phyloP scores from a whole-genome alignment of 2,113 vertebrate species.

The Brachionichthys hirsutus region DNA sequence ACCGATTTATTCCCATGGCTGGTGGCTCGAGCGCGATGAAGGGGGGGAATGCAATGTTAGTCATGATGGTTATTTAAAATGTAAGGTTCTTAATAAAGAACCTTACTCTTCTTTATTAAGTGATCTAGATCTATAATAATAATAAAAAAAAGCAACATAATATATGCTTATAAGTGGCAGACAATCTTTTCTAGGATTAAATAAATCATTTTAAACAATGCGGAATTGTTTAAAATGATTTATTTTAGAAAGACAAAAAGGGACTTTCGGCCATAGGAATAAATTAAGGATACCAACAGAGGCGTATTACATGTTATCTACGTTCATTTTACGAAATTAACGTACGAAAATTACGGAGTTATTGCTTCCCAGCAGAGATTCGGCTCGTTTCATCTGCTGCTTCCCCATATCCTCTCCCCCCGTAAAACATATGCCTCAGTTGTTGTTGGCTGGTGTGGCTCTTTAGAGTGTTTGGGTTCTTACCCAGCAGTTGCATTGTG shows the following conservation, averaged over 20 bases:
- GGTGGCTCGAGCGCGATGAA: neutral
- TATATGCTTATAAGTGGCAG: slow-evolving; percentile 21
- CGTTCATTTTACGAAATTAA: no score
- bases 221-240: no score
- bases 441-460: slow-evolving; percentile 50
- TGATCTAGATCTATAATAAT: neutral
- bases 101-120: neutral
- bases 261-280: no score
- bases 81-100: slow-evolving; percentile 1
- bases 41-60: neutral
- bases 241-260: no score
- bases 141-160: slow-evolving; percentile 26
- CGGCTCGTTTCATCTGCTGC: slow-evolving; percentile 10
- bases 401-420: slow-evolving; percentile 3
- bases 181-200: slow-evolving; percentile 27
- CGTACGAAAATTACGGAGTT: no score
- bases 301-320: no score
- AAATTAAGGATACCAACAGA: no score
- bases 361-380: slow-evolving; percentile 2
- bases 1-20: slow-evolving; percentile 2
- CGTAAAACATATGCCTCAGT: slow-evolving; percentile 54
- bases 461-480: slow-evolving; percentile 62
- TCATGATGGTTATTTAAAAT: slow-evolving; percentile 1
- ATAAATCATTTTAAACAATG: neutral
- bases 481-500: slow-evolving; percentile 65